Conservation (phyloP, 2,113 vertebrate genomes). For the Dicrurus megarhynchus region DNA sequence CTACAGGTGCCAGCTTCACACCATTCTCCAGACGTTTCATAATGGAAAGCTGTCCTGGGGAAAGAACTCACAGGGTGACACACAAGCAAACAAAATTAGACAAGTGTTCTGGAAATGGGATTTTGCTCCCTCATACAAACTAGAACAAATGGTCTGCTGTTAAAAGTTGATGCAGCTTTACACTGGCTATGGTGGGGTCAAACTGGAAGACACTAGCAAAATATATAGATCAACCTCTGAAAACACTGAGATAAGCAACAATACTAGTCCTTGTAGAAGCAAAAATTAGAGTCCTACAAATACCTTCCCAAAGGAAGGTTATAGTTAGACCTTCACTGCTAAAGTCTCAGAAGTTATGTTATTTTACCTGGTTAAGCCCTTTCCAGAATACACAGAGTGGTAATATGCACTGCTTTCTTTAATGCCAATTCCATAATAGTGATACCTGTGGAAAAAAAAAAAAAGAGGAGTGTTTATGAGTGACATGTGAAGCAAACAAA, state of each 20-base stretch:
- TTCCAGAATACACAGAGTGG: slow-evolving; percentile 97
- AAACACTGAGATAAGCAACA: not conserved
- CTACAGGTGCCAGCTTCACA: slow-evolving; percentile 42
- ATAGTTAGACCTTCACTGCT: not conserved
- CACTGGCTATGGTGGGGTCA: not conserved
- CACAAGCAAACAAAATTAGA: not conserved
- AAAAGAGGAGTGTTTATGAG: not conserved
- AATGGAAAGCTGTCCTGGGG: slow-evolving; percentile 3
- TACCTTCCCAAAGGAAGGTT: not conserved
- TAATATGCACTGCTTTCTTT: slow-evolving; percentile 99
- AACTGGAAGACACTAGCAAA: not conserved
- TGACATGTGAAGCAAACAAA: not conserved
- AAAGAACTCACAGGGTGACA: not conserved
- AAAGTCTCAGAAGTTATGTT: not conserved
- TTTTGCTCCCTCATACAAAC: not conserved
- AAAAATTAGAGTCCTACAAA: not conserved
- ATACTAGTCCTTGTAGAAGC: not conserved
- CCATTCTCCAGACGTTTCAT: slow-evolving; percentile 20
- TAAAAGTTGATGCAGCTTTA: not conserved
- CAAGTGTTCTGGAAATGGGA: not conserved
- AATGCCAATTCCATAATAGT: slow-evolving; percentile 98
- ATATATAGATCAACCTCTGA: not conserved
- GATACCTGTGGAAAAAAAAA: slow-evolving; percentile 78
- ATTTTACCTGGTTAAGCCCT: slow-evolving; percentile 93
- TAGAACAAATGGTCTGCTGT: not conserved